Evolutionary conservation across 2,888 invertebrate genomes (phyloP).

Genomic region (Notodonta ziczac): DNA sequence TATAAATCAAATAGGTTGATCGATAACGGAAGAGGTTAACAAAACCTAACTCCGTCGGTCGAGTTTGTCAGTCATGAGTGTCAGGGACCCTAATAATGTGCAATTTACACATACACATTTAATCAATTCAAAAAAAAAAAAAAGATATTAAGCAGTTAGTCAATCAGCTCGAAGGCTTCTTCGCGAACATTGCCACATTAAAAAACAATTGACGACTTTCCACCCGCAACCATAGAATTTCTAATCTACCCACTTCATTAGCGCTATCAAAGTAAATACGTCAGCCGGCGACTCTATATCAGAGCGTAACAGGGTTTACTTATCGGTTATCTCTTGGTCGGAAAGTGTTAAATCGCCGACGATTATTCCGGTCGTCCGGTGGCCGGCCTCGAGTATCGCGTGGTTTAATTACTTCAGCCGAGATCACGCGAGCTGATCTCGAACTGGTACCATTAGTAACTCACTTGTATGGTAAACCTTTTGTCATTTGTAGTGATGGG

Average conservation of each 20-base stretch:
- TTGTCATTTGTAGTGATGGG: conserved; percentile 59
- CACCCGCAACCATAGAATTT: conserved; percentile 5
- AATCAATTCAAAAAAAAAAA: too few species aligned
- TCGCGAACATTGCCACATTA: too few species aligned
- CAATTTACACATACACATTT: too few species aligned
- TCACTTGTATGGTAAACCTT: conserved; percentile 62
- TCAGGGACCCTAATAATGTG: too few species aligned
- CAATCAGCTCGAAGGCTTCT: too few species aligned
- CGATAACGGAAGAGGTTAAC: too few species aligned
- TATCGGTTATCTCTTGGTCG: conserved; percentile 64
- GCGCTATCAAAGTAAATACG: conserved; percentile 43
- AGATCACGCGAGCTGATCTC: conserved; percentile 41
- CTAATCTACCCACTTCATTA: conserved; percentile 44
- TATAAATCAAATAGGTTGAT: too few species aligned
- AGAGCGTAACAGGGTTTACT: conserved; percentile 32
- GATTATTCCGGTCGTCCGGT: conserved; percentile 70
- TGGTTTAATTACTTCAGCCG: conserved; percentile 68
- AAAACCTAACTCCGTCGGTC: too few species aligned
- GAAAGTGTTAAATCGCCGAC: conserved; percentile 77
- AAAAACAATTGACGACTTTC: too few species aligned
- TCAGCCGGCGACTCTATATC: conserved; percentile 27
- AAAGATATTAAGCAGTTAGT: too few species aligned
- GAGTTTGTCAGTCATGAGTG: too few species aligned
- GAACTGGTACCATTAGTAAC: conserved; percentile 63
- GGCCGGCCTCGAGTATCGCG: conserved; percentile 66